phyloP scores from a whole-genome alignment of 23 tunicate genomes.

The Trididemnum clinides region DNA sequence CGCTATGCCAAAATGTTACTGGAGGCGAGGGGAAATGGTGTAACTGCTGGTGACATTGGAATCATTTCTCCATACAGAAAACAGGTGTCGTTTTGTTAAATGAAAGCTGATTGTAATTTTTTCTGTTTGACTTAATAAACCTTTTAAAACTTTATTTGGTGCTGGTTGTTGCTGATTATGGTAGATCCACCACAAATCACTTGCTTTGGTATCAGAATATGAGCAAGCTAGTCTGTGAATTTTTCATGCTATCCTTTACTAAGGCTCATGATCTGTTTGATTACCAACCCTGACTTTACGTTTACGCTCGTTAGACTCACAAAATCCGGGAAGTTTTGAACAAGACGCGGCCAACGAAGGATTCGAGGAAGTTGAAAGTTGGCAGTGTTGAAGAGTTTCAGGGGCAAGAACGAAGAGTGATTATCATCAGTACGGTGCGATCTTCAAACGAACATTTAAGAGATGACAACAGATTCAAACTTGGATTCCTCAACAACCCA shows the following conservation, averaged over 20 bases:
- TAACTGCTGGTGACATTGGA: conserved; percentile 56
- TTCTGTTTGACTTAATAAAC: not conserved
- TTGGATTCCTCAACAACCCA: conserved; percentile 65
- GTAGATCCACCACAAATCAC: too few species aligned
- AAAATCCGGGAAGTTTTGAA: conserved; percentile 27
- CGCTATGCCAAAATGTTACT: conserved; percentile 39
- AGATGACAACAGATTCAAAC: conserved; percentile 49
- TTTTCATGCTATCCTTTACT: too few species aligned
- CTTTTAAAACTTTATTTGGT: not conserved
- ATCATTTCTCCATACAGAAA: conserved; percentile 84
- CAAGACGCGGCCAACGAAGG: not conserved
- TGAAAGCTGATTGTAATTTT: not conserved
- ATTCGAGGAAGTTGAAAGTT: conserved; percentile 8
- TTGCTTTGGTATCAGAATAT: too few species aligned
- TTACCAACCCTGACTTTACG: too few species aligned
- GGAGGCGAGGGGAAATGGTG: conserved; percentile 18
- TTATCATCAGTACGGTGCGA: conserved; percentile 69
- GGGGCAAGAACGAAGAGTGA: conserved; percentile 61
- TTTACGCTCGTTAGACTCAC: too few species aligned
- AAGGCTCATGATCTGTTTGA: too few species aligned
- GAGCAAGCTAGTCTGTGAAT: too few species aligned
- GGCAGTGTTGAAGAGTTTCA: conserved; percentile 70
- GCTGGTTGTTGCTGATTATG: too few species aligned
- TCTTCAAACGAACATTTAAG: conserved; percentile 35
- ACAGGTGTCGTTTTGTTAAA: conserved; percentile 46